A percentile compares a stretch with the other conserved stretches of the same genome.
phyloP scores from a whole-genome alignment of 2,797 vertebrate species.

The Erpetoichthys calabaricus region DNA sequence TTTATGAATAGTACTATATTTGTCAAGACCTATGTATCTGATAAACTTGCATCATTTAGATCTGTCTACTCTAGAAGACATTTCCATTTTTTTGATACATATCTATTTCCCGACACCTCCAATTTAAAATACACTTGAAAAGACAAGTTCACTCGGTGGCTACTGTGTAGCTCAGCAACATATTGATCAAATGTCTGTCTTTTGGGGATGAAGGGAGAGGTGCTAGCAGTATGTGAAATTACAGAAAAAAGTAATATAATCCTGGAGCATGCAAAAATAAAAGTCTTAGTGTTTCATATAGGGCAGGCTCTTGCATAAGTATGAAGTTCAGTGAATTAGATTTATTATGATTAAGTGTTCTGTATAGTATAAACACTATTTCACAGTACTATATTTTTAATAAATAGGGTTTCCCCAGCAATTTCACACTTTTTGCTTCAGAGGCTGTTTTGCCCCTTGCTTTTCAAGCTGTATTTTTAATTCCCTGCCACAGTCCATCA shows the following conservation, averaged over 20 bases:
- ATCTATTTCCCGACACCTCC: not conserved
- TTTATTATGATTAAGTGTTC: slow-evolving; percentile 72
- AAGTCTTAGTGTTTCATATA: too few relatives aligned
- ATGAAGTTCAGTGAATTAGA: slow-evolving; percentile 46
- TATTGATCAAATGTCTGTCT: not conserved
- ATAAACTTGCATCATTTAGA: not conserved
- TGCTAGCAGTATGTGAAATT: too few relatives aligned
- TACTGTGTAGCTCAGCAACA: not conserved
- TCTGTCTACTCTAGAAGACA: not conserved
- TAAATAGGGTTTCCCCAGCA: slow-evolving; percentile 61
- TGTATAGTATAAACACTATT: slow-evolving; percentile 61
- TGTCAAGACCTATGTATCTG: not conserved
- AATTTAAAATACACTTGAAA: not conserved
- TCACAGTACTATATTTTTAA: slow-evolving; percentile 67
- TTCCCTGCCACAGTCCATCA: slow-evolving; percentile 47
- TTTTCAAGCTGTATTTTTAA: slow-evolving; percentile 55
- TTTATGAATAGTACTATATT: not conserved
- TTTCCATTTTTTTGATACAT: slow-evolving; percentile 1
- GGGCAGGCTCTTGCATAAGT: slow-evolving; percentile 9
- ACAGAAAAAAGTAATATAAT: too few relatives aligned
- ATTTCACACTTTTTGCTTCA: slow-evolving; percentile 64
- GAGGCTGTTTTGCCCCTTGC: slow-evolving; percentile 37
- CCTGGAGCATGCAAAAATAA: too few relatives aligned
- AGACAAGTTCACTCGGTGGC: not conserved
- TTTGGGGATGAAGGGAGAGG: too few relatives aligned